A percentile compares a stretch with the other conserved stretches of the same genome.
Conservation (phyloP, 2,888 invertebrate species). For the Apamea sordens region DNA sequence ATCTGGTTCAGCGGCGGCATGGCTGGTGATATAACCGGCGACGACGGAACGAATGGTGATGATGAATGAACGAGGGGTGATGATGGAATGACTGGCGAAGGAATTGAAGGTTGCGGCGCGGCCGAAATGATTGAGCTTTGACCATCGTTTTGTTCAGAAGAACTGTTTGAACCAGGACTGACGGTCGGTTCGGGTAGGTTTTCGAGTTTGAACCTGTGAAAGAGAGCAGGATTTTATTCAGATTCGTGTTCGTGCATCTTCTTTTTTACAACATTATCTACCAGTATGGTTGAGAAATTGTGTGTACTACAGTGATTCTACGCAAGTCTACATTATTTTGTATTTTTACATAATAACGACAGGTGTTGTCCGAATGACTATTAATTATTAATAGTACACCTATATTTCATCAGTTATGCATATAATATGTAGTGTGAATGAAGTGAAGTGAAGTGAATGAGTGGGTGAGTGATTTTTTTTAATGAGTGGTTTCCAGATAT, state of each 20-base stretch:
- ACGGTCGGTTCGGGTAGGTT: conserved; percentile 83
- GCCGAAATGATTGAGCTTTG: conserved; percentile 87
- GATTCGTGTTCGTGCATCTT: background rate
- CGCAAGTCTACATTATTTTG: background rate
- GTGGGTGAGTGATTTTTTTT: background rate
- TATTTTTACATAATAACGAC: background rate
- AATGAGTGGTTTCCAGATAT: background rate
- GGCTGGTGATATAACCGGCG: conserved; percentile 51
- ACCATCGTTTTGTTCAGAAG: conserved; percentile 87
- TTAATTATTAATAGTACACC: background rate
- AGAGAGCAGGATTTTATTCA: background rate
- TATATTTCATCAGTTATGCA: background rate
- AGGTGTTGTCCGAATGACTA: background rate
- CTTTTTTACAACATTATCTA: no score
- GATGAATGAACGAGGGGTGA: conserved; percentile 58
- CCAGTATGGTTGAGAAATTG: background rate
- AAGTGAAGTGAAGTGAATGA: background rate
- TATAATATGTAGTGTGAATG: background rate
- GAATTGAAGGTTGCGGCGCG: conserved; percentile 69
- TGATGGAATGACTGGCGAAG: conserved; percentile 68
- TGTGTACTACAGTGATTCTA: background rate
- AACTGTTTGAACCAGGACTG: conserved; percentile 88
- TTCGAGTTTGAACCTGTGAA: conserved; percentile 84
- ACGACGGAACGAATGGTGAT: conserved; percentile 60
- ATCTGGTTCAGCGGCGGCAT: conserved; percentile 66